These are phyloP conservation scores for Drosophila parabipectinata DNA, from an alignment of 1,140 invertebrate genomes.

Conservation along the genomic window DNA sequence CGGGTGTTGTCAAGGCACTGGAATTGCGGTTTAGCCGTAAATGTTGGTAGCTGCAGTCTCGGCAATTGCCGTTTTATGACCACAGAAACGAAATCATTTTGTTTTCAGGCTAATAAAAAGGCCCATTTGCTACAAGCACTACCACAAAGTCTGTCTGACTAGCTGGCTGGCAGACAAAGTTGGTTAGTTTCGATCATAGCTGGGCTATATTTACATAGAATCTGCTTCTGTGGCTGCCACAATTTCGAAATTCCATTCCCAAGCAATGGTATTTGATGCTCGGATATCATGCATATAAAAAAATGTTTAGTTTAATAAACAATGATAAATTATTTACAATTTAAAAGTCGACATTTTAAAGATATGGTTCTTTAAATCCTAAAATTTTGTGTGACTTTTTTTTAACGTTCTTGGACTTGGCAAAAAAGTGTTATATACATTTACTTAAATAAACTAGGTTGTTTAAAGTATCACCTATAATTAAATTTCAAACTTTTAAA, in stretches of 20 bases:
- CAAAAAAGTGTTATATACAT: too few relatives aligned
- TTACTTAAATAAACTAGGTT: too few relatives aligned
- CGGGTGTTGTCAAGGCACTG: conserved; percentile 68
- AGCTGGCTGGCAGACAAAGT: conserved; percentile 9
- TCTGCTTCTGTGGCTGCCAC: conserved; percentile 26
- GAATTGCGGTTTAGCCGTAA: conserved; percentile 30
- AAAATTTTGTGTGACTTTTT: too few relatives aligned
- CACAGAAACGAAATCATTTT: conserved; percentile 43
- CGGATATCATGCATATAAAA: conserved; percentile 16
- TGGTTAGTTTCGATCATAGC: conserved; percentile 41
- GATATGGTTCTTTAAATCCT: too few relatives aligned
- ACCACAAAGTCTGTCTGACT: conserved; percentile 7
- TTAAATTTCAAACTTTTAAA: neutral
- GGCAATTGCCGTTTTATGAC: conserved; percentile 52
- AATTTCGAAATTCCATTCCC: conserved; percentile 60
- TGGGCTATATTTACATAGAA: conserved; percentile 68
- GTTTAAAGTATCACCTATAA: neutral
- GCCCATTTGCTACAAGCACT: conserved; percentile 4
- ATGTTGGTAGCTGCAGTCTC: conserved; percentile 35
- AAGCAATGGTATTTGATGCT: conserved; percentile 47
- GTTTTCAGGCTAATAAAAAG: conserved; percentile 48
- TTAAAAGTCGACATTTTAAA: too few relatives aligned
- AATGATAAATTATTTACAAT: neutral
- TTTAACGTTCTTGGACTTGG: too few relatives aligned
- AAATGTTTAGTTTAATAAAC: neutral